Conservation (phyloP, 2,888 invertebrate species). For the Idaea aversata region DNA sequence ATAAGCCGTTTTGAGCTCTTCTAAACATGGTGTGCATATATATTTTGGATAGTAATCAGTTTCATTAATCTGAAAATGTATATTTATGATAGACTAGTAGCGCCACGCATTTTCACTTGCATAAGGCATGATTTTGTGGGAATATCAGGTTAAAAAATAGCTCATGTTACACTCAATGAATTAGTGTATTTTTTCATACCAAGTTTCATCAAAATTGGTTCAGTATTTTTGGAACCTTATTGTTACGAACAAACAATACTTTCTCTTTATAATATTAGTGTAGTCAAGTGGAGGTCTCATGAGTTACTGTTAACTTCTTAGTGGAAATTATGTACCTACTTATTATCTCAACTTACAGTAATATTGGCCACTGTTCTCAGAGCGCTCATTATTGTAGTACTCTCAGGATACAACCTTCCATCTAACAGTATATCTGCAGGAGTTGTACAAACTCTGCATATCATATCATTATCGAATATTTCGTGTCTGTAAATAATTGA, state of each 20-base stretch:
- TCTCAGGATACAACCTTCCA: slow-evolving; percentile 23
- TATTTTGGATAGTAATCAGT: slow-evolving; percentile 31
- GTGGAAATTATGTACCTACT: neutral
- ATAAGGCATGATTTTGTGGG: no score
- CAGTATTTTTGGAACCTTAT: no score
- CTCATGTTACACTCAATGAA: no score
- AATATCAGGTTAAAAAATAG: neutral
- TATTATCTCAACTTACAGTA: slow-evolving; percentile 20
- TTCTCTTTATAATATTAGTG: no score
- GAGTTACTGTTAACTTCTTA: neutral
- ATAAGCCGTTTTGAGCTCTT: slow-evolving; percentile 30
- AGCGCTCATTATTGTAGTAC: slow-evolving; percentile 25
- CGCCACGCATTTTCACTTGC: no score
- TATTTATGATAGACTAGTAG: neutral
- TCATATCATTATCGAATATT: slow-evolving; percentile 12
- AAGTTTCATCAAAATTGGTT: no score
- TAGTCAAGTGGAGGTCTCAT: no score
- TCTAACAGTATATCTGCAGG: slow-evolving; percentile 30
- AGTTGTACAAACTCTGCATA: slow-evolving; percentile 34
- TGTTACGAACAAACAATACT: no score
- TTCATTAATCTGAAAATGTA: slow-evolving; percentile 27
- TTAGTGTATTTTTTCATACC: no score
- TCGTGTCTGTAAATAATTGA: neutral
- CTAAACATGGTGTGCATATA: slow-evolving; percentile 31
- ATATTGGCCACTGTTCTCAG: slow-evolving; percentile 30